Evolutionary conservation across 2,797 vertebrate species (phyloP).

Genomic region (Myiotriccus ornatus): DNA sequence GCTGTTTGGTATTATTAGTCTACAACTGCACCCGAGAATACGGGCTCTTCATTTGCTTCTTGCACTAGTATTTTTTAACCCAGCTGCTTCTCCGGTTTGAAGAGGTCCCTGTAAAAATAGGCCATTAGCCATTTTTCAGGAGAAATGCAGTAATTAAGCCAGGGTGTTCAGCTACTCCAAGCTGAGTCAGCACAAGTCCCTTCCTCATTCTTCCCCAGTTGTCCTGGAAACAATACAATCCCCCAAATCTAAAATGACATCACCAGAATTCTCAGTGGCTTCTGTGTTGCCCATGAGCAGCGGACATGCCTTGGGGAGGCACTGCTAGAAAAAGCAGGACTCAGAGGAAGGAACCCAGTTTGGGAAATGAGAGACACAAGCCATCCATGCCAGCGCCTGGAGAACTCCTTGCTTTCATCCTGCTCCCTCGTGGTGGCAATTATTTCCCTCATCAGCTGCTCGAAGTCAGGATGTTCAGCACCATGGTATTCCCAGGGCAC

Average conservation of each 20-base stretch:
- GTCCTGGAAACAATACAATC: constrained; percentile 4
- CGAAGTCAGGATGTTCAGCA: not conserved
- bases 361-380: not conserved
- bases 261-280: not conserved
- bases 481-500: not conserved
- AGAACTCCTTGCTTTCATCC: not conserved
- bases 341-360: accelerated
- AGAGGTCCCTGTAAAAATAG: not conserved
- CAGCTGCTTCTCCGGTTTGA: not conserved
- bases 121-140: not conserved
- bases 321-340: not conserved
- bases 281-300: accelerated
- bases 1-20: not conserved
- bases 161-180: not conserved
- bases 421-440: not conserved
- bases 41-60: not conserved
- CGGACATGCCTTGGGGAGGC: accelerated
- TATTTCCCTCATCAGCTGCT: not conserved
- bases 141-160: not conserved
- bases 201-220: not conserved
- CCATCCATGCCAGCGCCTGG: not conserved
- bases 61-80: not conserved
- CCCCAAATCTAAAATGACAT: not conserved
- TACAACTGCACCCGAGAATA: not conserved
- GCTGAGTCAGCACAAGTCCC: not conserved